A percentile compares a stretch with the other conserved stretches of the same genome.
Evolutionary conservation across 2,113 vertebrate species (phyloP).

Genomic region (Callionymus lyra): DNA sequence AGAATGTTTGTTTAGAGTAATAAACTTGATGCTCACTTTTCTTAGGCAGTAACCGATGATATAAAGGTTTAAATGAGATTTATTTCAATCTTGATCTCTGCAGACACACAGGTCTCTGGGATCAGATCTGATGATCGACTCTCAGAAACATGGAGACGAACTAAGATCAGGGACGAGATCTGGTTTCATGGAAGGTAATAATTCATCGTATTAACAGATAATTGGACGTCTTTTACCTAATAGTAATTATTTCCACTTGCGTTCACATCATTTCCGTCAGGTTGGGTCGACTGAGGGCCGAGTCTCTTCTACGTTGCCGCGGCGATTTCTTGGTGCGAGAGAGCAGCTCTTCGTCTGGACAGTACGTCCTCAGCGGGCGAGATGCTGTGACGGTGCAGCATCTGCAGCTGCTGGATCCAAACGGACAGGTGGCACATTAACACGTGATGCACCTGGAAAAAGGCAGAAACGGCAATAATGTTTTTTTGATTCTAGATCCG

Average conservation of each 20-base stretch:
- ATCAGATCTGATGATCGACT: constrained; percentile 3
- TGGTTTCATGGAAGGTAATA: constrained; percentile 81
- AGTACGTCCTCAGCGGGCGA: constrained; percentile 85
- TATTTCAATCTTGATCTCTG: not conserved
- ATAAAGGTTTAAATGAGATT: no score
- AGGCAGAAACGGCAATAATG: no score
- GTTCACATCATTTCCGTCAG: no score
- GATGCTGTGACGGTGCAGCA: constrained; percentile 81
- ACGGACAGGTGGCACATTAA: constrained; percentile 72
- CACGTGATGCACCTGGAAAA: not conserved
- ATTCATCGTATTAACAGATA: not conserved
- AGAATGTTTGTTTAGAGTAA: no score
- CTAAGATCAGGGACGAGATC: constrained; percentile 71
- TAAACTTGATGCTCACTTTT: no score
- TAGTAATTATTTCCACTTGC: not conserved
- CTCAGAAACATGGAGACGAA: constrained; percentile 41
- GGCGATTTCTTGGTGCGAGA: constrained; percentile 90
- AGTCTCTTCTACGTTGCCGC: constrained; percentile 75
- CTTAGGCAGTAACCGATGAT: no score
- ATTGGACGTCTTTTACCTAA: not conserved
- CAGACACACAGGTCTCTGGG: constrained; percentile 18
- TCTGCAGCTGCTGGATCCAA: constrained; percentile 84
- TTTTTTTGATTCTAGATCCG: no score
- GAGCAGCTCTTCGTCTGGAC: constrained; percentile 78
- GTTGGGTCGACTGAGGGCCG: constrained; percentile 78